Percentiles rank a stretch among this genome's conserved stretches.
phyloP scores from a whole-genome alignment of 2,888 invertebrate species.

The Conus canariensis region DNA sequence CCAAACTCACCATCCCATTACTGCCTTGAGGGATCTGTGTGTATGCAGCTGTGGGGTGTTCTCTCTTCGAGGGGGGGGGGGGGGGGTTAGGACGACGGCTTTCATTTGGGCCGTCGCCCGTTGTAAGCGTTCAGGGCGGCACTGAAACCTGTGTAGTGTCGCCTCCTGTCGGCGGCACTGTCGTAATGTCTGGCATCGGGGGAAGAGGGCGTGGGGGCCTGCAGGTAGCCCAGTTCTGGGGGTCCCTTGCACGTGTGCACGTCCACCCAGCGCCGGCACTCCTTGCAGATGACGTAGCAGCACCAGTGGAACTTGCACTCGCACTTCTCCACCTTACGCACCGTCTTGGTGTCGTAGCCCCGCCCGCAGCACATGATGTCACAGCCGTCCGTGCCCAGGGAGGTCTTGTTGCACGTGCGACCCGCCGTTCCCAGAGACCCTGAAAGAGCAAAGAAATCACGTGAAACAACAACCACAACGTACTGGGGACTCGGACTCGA shows the following conservation, averaged over 20 bases:
- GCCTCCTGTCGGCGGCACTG: background rate
- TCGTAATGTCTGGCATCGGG: background rate
- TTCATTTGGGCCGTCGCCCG: slow-evolving; percentile 2
- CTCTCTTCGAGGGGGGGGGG: too few relatives aligned
- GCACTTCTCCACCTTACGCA: slow-evolving; percentile 85
- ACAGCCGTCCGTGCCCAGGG: slow-evolving; percentile 81
- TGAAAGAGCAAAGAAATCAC: slow-evolving; percentile 44
- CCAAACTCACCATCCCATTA: too few relatives aligned
- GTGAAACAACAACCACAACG: background rate
- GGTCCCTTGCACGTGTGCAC: slow-evolving; percentile 91
- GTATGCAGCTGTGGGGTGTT: too few relatives aligned
- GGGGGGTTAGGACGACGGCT: too few relatives aligned
- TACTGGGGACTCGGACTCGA: too few relatives aligned
- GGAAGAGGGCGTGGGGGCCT: background rate
- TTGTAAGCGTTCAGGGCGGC: background rate
- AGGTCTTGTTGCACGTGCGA: slow-evolving; percentile 82
- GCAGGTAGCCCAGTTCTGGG: background rate
- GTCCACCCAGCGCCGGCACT: slow-evolving; percentile 85
- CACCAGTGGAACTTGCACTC: slow-evolving; percentile 92
- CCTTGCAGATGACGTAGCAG: slow-evolving; percentile 91
- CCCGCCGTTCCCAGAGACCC: slow-evolving; percentile 82
- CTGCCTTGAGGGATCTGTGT: too few relatives aligned
- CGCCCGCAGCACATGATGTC: slow-evolving; percentile 81
- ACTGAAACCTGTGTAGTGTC: background rate
- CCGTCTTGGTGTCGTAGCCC: slow-evolving; percentile 82